phyloP scores from a whole-genome alignment of 2,797 vertebrate genomes.

The Heteromormyrus szaboi region DNA sequence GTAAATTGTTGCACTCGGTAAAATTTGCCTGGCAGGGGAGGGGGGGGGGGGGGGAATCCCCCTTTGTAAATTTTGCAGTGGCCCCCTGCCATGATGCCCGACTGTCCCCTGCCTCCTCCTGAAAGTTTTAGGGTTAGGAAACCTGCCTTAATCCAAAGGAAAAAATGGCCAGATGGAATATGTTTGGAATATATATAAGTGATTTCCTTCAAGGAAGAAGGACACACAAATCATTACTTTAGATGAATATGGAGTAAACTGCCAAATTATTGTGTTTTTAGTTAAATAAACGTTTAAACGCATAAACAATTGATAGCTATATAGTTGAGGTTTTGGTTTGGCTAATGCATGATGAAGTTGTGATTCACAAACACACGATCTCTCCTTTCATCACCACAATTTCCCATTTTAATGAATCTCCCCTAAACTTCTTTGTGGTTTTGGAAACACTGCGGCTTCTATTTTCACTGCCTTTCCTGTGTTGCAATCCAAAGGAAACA shows the following conservation, averaged over 20 bases:
- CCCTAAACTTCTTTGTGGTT: not conserved
- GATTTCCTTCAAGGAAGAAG: not conserved
- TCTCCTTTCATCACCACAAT: not conserved
- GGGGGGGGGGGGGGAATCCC: not conserved
- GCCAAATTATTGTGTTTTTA: not conserved
- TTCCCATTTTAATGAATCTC: not conserved
- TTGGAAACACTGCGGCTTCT: not conserved
- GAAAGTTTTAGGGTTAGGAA: not conserved
- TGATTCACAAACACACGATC: not conserved
- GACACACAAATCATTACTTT: not conserved
- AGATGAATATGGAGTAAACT: not conserved
- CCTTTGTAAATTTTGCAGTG: not conserved
- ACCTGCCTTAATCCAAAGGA: not conserved
- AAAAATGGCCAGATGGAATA: not conserved
- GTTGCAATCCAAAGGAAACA: not conserved
- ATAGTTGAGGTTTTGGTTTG: not conserved
- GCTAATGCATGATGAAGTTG: not conserved
- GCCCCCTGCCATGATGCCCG: not conserved
- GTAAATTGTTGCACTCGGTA: not conserved
- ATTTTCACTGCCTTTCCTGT: not conserved
- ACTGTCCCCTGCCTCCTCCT: not conserved
- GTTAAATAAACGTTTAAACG: not conserved
- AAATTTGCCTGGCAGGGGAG: not conserved
- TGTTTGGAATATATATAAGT: not conserved
- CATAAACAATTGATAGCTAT: not conserved